A percentile compares a stretch with the other conserved stretches of the same genome.
phyloP scores from a whole-genome alignment of 2,797 vertebrate genomes.

The Sternarchorhynchus goeldii region DNA sequence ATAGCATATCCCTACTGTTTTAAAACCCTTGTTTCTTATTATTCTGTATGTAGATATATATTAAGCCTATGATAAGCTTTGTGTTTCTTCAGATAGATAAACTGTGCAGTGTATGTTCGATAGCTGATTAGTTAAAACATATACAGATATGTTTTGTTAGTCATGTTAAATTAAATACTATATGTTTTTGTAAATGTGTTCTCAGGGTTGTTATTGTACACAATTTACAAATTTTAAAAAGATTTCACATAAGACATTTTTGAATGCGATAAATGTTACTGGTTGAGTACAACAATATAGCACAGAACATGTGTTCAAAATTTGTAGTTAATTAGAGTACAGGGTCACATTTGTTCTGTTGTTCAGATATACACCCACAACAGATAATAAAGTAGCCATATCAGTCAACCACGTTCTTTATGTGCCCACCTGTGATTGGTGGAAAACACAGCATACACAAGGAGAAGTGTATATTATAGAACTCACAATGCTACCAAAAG shows the following conservation, averaged over 20 bases:
- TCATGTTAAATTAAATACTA: conserved; percentile 42
- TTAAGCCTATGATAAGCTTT: conserved; percentile 20
- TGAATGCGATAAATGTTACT: background rate
- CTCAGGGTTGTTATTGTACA: conserved; percentile 36
- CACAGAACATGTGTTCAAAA: conserved; percentile 5
- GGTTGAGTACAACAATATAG: conserved; percentile 24
- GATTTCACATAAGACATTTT: background rate
- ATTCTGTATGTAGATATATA: conserved; percentile 17
- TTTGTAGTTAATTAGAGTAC: too few relatives aligned
- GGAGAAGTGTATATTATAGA: conserved; percentile 4
- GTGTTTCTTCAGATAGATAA: conserved; percentile 39
- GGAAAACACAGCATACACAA: background rate
- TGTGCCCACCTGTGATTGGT: background rate
- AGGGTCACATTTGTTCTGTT: background rate
- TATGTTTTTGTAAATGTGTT: conserved; percentile 49
- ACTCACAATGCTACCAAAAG: background rate
- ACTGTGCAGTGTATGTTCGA: conserved; percentile 31
- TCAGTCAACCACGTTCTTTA: background rate
- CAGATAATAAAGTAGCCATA: background rate
- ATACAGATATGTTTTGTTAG: conserved; percentile 43
- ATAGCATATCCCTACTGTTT: conserved; percentile 12
- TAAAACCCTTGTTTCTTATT: background rate
- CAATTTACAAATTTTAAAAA: conserved; percentile 2
- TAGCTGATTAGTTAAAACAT: conserved; percentile 23
- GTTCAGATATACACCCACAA: background rate